Evolutionary conservation across 1,140 invertebrate species (phyloP), one percentile per base, ranked within the genome.

Genomic region (Sinonovacula constricta): DNA sequence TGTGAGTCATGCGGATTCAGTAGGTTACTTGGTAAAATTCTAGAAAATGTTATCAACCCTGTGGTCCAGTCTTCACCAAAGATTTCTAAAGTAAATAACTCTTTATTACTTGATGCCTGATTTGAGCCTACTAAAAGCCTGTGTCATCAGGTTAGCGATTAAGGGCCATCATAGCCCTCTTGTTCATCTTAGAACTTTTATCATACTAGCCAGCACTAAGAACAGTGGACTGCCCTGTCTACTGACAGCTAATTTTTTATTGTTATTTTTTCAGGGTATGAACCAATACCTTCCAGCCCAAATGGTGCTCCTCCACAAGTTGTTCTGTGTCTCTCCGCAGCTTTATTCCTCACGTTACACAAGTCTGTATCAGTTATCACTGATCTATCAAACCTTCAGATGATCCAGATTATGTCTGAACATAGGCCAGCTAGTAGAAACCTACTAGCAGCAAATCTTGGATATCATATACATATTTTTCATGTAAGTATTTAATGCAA

Each of bases 401-500:
- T 45, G 7, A 45, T 18, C 7, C 39, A 7, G 39, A 12, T 45
- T 12, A 24, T 45, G 34, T 34, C 53, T 26, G 4, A 33, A 28
- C 81, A 80, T 56, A 79, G 82, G 56, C 56, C 82, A 14, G 74
- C 80, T 26, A 82, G 84, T 22, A 80, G 84, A 68, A 82, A 63
- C 60, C 60, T 84, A 18, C 45, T 82, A 26, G 49, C 72, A 36
- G 30, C 57, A 31, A 70, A 69, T 79, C 31, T 81, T 45, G 60
- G 65, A 49, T 74, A 74, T 36, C 76, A 70, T 51, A 77, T 77
- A 63, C 72, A 81, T 33, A 71, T 83, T 36, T 85, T 85, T 71
- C 36, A 83, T 66, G 84, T 85, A 79, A 78, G 70, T 79, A 24
- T n/a, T n/a, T n/a, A n/a, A n/a, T n/a, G n/a, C n/a, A n/a, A n/a